Base-by-base conservation (phyloP, 2,888 invertebrate species). In the Himalopsyche anomala region DNA sequence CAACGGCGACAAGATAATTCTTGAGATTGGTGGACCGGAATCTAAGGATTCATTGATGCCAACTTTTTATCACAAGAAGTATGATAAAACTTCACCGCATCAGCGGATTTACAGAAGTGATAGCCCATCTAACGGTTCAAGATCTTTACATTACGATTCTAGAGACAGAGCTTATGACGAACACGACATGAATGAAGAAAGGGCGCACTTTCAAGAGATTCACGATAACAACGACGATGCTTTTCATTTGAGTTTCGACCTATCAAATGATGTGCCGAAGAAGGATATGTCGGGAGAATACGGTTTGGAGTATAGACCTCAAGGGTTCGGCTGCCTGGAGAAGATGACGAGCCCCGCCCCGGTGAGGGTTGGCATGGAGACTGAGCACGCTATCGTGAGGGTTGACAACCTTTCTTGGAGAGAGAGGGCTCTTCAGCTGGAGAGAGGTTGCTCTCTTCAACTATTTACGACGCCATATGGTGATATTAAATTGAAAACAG, bases 351-450 rank as follows among this genome's bases (percentile, higher is more conserved):
- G 55, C 38, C 51, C 80, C 17, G 82, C 15, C 12, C 74, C 51
- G 28, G 17, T 42, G 62, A n/a, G 69, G n/a, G 15, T 45, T 54
- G 36, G 81, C 45, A 42, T 62, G 62, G 62, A n/a, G 62, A 62
- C 19, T n/a, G 85, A 84, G 40, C 87, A 80, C 56, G 42, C 56
- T n/a, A 38, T 85, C 17, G 82, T 86, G 84, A 85, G 84, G 85
- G 83, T 82, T 42, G 87, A 87, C 80, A 87, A 83, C 55, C 85
- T 90, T 45, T 92, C 92, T 56, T 94, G 95, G 94, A 94, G 94
- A 89, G 94, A 94, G 88, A 91, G 94, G 81, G 94, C 95, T 1
- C 89, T 94, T 89, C 95, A 95, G 90, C 92, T 94, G 87, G 95
- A 95, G 90, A 94, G 94, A 92, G 94, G 94, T 94, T 80, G 80